Evolutionary conservation across 2,888 invertebrate species (phyloP), one percentile per base, ranked within the genome.

Genomic region (Lasioglossum vierecki): DNA sequence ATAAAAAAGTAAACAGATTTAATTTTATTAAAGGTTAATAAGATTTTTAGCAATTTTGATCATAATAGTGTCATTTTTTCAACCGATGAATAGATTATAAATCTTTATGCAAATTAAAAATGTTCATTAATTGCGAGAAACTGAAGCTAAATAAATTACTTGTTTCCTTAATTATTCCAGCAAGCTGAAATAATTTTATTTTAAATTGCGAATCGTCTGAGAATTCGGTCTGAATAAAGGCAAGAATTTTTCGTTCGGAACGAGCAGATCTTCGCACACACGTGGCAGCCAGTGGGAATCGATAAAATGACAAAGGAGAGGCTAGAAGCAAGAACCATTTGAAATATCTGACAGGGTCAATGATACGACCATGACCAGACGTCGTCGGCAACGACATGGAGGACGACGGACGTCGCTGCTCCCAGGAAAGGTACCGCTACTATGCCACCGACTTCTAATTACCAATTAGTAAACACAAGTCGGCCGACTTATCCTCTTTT

Each of bases 401-500:
- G 35, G 76, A 74, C 35, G 46, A 70, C 72, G 4, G 30, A 70
- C 72, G 9, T 57, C 30, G 53, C 18, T 1, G 18, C 39, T 68
- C n/a, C 68, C 53, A 57, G 63, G 11, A 57, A 22, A 60, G 77
- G 78, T 72, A 80, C 35, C 57, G 71, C 78, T 82, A 80, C 79
- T 86, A 68, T 76, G 68, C 63, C 53, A 76, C 39, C 5, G 77
- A 41, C 41, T 76, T 44, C 79, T 80, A 79, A 87, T 87, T 83
- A 80, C 70, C 75, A 80, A 87, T 83, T 86, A 83, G 83, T 76
- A 44, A 78, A 53, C 60, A 72, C 39, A 68, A 86, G 71, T 60
- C 15, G 72, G 49, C 35, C 49, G 68, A 75, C 63, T 77, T 68
- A 74, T 79, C 44, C 18, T 66, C 35, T 30, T 74, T 39, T 30